A percentile compares a stretch with the other conserved stretches of the same genome.
Conservation (phyloP, 2,888 invertebrate species). For the Clusia tigrina region DNA sequence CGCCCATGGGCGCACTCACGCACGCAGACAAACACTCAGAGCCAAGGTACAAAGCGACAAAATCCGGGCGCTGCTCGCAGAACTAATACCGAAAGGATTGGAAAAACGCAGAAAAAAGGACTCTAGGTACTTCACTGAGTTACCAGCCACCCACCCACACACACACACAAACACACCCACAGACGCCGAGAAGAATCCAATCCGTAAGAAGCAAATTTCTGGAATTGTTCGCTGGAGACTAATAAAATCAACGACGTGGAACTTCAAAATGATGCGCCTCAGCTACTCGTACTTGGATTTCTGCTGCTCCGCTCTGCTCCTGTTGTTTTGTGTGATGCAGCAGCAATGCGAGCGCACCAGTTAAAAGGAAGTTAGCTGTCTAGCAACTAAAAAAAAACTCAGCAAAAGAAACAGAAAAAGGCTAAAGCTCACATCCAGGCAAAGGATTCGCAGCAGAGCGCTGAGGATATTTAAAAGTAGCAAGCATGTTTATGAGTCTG, state of each 20-base stretch:
- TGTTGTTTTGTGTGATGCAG: slow-evolving; percentile 9
- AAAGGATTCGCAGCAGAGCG: background rate
- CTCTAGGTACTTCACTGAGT: no score
- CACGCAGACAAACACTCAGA: slow-evolving; percentile 15
- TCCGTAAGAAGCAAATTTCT: slow-evolving; percentile 55
- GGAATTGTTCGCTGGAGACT: slow-evolving; percentile 64
- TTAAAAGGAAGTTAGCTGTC: slow-evolving; percentile 32
- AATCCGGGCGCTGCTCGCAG: slow-evolving; percentile 8
- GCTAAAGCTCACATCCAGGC: slow-evolving; percentile 27
- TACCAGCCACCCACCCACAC: background rate
- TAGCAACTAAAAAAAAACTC: slow-evolving; percentile 2
- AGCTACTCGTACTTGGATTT: background rate
- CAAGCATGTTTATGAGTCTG: slow-evolving; percentile 34
- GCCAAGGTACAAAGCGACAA: slow-evolving; percentile 21
- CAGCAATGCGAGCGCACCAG: slow-evolving; percentile 6
- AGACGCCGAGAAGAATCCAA: slow-evolving; percentile 1
- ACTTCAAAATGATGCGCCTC: slow-evolving; percentile 54
- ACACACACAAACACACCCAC: no score
- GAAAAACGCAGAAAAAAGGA: background rate
- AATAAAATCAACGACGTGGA: slow-evolving; percentile 65
- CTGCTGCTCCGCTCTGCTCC: slow-evolving; percentile 13
- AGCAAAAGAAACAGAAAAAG: no score
- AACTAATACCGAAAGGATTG: background rate
- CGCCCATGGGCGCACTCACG: slow-evolving; percentile 20
- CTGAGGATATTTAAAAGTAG: background rate